Conservation (phyloP, 2,797 vertebrate species). For the Pantherophis alleghaniensis region DNA sequence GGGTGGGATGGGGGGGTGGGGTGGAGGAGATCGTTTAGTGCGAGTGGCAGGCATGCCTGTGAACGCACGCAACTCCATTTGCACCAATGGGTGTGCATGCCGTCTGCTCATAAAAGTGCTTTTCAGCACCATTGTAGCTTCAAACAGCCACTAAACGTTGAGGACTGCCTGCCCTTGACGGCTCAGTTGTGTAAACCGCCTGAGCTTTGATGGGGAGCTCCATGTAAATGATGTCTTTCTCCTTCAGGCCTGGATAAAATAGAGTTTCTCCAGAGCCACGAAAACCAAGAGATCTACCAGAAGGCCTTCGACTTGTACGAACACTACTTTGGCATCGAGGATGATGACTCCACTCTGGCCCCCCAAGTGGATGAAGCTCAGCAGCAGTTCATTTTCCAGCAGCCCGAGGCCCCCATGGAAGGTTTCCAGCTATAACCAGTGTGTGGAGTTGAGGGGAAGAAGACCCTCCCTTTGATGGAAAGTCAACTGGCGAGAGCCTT, state of each 20-base stretch:
- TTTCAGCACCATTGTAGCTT: background rate
- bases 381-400: slow-evolving; percentile 97
- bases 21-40: background rate
- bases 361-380: slow-evolving; percentile 94
- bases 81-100: background rate
- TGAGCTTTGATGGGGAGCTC: background rate
- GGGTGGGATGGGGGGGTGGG: too few species aligned
- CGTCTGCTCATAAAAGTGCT: background rate
- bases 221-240: background rate
- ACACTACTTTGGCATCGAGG: slow-evolving; percentile 96
- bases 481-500: slow-evolving; percentile 51
- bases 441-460: background rate
- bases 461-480: slow-evolving; percentile 55
- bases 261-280: slow-evolving; percentile 96
- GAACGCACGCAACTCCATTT: background rate
- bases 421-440: slow-evolving; percentile 95
- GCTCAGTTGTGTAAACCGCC: background rate
- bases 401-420: slow-evolving; percentile 96
- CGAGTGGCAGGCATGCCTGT: background rate
- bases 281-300: slow-evolving; percentile 99
- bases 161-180: background rate
- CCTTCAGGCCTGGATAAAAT: slow-evolving; percentile 92
- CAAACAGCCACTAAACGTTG: background rate
- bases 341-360: slow-evolving; percentile 86
- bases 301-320: slow-evolving; percentile 97